Conservation (phyloP, 2,797 vertebrate genomes). For the Potorous gilbertii region DNA sequence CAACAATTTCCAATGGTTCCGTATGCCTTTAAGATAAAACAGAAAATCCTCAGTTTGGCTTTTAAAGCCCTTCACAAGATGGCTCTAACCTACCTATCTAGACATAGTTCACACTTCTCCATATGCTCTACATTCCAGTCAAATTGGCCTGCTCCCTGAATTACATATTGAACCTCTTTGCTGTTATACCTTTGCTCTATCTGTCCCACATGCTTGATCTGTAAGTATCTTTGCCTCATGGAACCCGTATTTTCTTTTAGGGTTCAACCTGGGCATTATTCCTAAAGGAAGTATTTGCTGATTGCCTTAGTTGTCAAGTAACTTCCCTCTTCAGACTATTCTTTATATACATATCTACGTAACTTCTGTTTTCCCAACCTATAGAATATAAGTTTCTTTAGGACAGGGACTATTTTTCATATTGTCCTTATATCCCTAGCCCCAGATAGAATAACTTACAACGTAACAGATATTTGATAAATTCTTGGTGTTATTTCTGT, state of each 20-base stretch:
- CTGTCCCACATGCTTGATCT: background rate
- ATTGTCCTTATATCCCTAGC: background rate
- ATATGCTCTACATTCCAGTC: background rate
- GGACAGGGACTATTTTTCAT: background rate
- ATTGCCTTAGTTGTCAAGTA: background rate
- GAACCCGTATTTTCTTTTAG: background rate
- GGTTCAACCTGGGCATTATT: background rate
- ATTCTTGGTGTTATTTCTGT: background rate
- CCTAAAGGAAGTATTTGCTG: background rate
- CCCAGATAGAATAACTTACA: background rate
- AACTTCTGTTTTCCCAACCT: background rate
- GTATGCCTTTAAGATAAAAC: background rate
- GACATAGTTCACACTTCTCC: background rate
- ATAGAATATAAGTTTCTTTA: background rate
- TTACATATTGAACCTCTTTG: background rate
- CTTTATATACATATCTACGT: background rate
- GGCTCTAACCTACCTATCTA: background rate
- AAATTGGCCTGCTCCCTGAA: background rate
- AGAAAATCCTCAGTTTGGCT: background rate
- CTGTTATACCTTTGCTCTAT: background rate
- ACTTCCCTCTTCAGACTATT: background rate
- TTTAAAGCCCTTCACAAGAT: background rate
- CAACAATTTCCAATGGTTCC: background rate
- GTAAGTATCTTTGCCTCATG: background rate
- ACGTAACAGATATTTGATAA: background rate